phyloP scores from a whole-genome alignment of 1,140 invertebrate genomes.

The Phortica variegata region DNA sequence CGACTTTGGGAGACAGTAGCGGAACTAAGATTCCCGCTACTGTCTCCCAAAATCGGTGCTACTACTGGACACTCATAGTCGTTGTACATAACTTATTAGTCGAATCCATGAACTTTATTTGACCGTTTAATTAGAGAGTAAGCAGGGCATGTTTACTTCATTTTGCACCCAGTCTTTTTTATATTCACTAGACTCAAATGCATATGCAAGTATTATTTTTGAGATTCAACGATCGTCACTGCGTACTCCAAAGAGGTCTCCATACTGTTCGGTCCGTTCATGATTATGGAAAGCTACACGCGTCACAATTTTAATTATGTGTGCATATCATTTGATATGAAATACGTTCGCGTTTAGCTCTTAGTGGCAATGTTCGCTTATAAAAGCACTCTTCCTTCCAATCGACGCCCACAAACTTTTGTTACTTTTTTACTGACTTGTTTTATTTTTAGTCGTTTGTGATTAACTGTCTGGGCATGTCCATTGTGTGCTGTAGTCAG shows the following conservation, averaged over 20 bases:
- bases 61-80: too few relatives aligned
- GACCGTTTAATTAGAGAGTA: conserved; percentile 44
- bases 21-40: too few relatives aligned
- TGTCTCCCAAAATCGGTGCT: too few relatives aligned
- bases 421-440: conserved; percentile 6
- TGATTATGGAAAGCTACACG: conserved; percentile 29
- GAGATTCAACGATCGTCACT: conserved; percentile 7
- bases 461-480: too few relatives aligned
- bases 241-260: conserved; percentile 1
- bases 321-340: conserved; percentile 45
- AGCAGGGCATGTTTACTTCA: conserved; percentile 39
- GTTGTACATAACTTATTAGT: too few relatives aligned
- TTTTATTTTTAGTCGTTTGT: too few relatives aligned
- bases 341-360: conserved; percentile 15
- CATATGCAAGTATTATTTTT: too few relatives aligned
- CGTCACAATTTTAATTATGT: conserved; percentile 41
- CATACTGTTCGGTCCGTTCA: background rate
- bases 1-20: too few relatives aligned
- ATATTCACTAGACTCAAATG: conserved; percentile 6
- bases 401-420: background rate
- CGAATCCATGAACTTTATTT: conserved; percentile 40
- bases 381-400: conserved; percentile 6
- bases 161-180: too few relatives aligned
- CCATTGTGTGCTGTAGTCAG: conserved; percentile 9
- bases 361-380: background rate